Base-by-base conservation (phyloP, 2,113 vertebrate genomes). In the Cercopithecus mona region DNA sequence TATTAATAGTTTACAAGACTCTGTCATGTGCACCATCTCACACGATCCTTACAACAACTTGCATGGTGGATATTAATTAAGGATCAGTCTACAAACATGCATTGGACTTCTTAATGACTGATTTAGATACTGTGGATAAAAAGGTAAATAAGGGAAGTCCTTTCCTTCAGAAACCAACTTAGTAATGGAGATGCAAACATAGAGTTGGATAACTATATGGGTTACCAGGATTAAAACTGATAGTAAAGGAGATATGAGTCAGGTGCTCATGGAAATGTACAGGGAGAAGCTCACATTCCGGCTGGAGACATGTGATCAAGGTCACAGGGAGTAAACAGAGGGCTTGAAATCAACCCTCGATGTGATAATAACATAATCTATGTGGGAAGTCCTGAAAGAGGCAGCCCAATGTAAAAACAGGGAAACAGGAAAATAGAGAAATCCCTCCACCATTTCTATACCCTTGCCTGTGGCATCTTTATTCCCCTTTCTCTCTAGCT, bases 151-250 rank as follows among this genome's bases (percentile, higher is more conserved):
- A 82, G 10, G 73, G 6, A 90, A 93, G 50, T 45, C n/a, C 16
- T 93, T 59, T 92, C 17, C 43, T 90, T 95, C 43, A 93, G 50
- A 93, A 90, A 61, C 86, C 18, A 78, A 90, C 75, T 94, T 94
- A 78, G 72, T 86, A 85, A 90, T 85, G 59, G 68, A 75, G 50
- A 95, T 64, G 14, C 14, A 66, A 75, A 85, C 35, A 88, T 50
- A 68, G 8, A 45, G 25, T 75, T 48, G 43, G 6, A 64, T 64
- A 86, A 93, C 90, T 82, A 43, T 52, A 45, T 82, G 23, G 45
- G 35, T 68, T 40, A 75, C n/a, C 78, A 55, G 20, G 70, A 76
- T 86, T 90, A 86, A 96, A 94, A 59, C 3, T 82, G 57, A 80
- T 78, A 76, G 8, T 86, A 92, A 81, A 57, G 68, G 52, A 76